Evolutionary conservation across 2,113 vertebrate species (phyloP).

Genomic region (Lasiurus cinereus): DNA sequence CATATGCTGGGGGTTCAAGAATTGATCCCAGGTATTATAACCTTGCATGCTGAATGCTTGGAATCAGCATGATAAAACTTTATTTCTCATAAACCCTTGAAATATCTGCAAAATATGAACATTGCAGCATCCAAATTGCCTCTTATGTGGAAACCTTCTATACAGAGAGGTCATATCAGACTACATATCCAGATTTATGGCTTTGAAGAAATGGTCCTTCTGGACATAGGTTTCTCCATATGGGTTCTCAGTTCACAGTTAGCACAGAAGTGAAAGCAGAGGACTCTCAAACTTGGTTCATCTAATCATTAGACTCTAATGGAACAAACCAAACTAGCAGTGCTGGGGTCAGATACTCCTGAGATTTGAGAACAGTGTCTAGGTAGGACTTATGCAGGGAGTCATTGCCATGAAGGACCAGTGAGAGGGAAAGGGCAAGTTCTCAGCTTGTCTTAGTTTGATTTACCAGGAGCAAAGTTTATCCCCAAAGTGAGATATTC

Average conservation of each 20-base stretch:
- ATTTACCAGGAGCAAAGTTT: not conserved
- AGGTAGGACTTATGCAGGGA: not conserved
- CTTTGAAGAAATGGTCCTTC: not conserved
- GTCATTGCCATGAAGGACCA: not conserved
- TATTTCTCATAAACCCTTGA: not conserved
- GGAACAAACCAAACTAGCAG: not conserved
- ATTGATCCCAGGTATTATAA: not conserved
- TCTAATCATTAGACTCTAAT: not conserved
- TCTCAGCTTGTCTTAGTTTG: constrained; percentile 11
- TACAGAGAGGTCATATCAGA: not conserved
- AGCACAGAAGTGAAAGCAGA: not conserved
- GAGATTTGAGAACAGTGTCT: not conserved
- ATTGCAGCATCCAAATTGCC: not conserved
- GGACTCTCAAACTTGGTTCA: not conserved
- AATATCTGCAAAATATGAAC: not conserved
- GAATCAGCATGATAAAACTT: not conserved
- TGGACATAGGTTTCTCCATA: not conserved
- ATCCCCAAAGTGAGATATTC: not conserved
- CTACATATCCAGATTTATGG: not conserved
- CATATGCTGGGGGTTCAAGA: not conserved
- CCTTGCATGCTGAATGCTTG: not conserved
- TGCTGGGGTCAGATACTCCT: not conserved
- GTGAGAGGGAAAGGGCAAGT: not conserved
- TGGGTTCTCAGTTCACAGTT: not conserved
- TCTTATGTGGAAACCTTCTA: not conserved